Conservation (phyloP, 2,888 invertebrate genomes). For the Heterodera filipjevi region DNA sequence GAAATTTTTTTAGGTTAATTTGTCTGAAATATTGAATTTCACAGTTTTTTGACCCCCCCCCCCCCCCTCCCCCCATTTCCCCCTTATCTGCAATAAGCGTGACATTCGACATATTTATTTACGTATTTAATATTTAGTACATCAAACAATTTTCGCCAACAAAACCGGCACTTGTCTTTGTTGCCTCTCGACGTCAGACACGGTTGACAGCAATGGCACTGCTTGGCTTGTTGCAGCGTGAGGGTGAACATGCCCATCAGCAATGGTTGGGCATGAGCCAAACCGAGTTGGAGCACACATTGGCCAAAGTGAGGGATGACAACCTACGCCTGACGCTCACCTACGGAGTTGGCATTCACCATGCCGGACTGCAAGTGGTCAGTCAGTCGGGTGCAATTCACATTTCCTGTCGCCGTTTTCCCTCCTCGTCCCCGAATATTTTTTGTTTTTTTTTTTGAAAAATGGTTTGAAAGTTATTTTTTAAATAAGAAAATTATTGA, state of each 20-base stretch:
- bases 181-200: slow-evolving; percentile 93
- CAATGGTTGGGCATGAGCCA: slow-evolving; percentile 84
- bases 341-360: slow-evolving; percentile 97
- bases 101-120: too few species aligned
- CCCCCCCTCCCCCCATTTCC: too few species aligned
- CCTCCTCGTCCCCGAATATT: not conserved
- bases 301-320: slow-evolving; percentile 74
- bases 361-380: slow-evolving; percentile 69
- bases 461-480: too few species aligned
- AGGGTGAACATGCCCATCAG: slow-evolving; percentile 80
- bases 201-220: slow-evolving; percentile 92
- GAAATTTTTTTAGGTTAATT: too few species aligned
- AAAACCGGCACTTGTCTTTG: slow-evolving; percentile 90
- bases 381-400: not conserved
- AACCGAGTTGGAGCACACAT: slow-evolving; percentile 74
- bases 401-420: not conserved
- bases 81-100: too few species aligned
- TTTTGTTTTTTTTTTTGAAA: not conserved
- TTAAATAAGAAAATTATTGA: too few species aligned
- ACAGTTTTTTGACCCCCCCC: too few species aligned
- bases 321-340: slow-evolving; percentile 89
- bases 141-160: slow-evolving; percentile 87
- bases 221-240: slow-evolving; percentile 83
- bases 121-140: slow-evolving; percentile 17
- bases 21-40: too few species aligned